These are phyloP conservation scores for Xestia rhomboidea DNA, from an alignment of 2,888 invertebrate species.

Conservation along the genomic window DNA sequence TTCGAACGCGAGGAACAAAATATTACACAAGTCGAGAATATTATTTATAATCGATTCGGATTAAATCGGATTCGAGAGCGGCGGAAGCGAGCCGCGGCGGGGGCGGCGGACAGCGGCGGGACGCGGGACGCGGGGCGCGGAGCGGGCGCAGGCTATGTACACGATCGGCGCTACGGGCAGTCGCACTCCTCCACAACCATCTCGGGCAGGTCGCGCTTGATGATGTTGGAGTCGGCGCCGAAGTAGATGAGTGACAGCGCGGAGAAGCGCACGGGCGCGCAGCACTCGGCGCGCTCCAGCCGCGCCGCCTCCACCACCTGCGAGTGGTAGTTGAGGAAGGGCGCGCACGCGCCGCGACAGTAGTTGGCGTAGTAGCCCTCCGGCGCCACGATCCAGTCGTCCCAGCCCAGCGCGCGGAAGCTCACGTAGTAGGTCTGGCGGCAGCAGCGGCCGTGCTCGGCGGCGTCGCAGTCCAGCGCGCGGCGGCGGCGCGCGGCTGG, in stretches of 20 bases:
- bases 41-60: slow-evolving; percentile 90
- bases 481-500: slow-evolving; percentile 94
- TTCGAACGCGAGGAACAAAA: slow-evolving; percentile 91
- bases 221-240: slow-evolving; percentile 96
- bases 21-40: slow-evolving; percentile 90
- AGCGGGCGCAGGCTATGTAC: slow-evolving; percentile 79
- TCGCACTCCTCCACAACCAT: slow-evolving; percentile 99
- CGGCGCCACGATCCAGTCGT: slow-evolving; percentile 98
- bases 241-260: slow-evolving; percentile 98
- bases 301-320: slow-evolving; percentile 97
- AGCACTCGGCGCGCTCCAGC: slow-evolving; percentile 97
- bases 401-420: slow-evolving; percentile 97
- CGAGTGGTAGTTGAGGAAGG: slow-evolving; percentile 96
- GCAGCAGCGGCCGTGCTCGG: slow-evolving; percentile 92
- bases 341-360: slow-evolving; percentile 97
- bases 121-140: slow-evolving; percentile 67
- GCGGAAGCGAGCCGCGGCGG: slow-evolving; percentile 85
- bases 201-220: slow-evolving; percentile 98
- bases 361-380: slow-evolving; percentile 98
- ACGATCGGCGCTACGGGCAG: slow-evolving; percentile 93
- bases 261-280: slow-evolving; percentile 97
- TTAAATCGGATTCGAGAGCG: slow-evolving; percentile 88
- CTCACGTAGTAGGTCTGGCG: slow-evolving; percentile 97
- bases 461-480: slow-evolving; percentile 95
- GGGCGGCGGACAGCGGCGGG: slow-evolving; percentile 74